Evolutionary conservation across 2,888 invertebrate species (phyloP), one percentile per base, ranked within the genome.

Genomic region (Galerucella calmariensis): DNA sequence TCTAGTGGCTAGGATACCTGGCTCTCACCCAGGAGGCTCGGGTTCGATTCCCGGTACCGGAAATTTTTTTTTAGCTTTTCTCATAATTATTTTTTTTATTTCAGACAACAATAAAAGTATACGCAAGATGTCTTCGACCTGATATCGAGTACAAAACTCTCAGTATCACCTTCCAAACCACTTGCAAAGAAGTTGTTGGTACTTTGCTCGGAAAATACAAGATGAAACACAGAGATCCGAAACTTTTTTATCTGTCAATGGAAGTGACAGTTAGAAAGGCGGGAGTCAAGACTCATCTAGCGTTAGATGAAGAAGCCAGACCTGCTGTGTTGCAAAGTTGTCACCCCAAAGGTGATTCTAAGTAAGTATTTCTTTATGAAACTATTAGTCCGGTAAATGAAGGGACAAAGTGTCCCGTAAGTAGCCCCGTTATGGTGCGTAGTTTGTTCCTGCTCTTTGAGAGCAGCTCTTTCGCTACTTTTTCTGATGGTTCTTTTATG

Each of bases 91-190:
- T 59, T 59, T 44, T 11, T 84, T 83, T 78, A 58, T 89, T 91
- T 2, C 92, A 97, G 97, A 96, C 96, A 56, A 95, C 96, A 61
- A 94, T 97, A 79, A 96, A 96, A 89, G 95, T 97, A 65, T 97
- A 94, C 88, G 96, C 97, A 27, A 93, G 93, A 82, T 94, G 96
- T 84, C 90, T 97, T 74, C 92, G 96, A 73, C 94, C 96, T 41
- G 97, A 97, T 88, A 97, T 97, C 86, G 97, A 97, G 87, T 97
- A 98, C 91, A 97, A 97, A 88, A 98, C 97, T 0, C 89, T 98
- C 75, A 93, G 95, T 79, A 95, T 97, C 81, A 94, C 95, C 68
- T 95, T 94, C 90, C 93, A 95, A 83, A 97, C 96, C 14, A 94
- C 95, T 1, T 95, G 96, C 83, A 92, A 94, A 82, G 95, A 97